Evolutionary conservation across 1,140 invertebrate genomes (phyloP), one percentile per base, ranked within the genome.

Genomic region (Anoplophora glabripennis): DNA sequence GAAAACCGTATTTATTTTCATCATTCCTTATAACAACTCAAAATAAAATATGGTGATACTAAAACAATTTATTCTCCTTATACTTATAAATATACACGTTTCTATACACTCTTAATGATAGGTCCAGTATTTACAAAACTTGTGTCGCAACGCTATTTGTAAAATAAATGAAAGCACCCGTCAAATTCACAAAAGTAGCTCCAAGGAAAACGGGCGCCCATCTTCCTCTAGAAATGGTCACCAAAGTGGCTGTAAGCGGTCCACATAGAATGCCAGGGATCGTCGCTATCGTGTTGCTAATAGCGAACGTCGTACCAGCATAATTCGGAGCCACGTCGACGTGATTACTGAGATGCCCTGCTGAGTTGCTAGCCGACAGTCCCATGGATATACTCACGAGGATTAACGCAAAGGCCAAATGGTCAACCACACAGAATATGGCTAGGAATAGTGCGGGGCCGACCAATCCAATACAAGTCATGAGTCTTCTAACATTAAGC

Each of bases 291-390:
- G 89, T 90, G 72, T 91, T 91, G 28, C 88, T 89, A 63, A 92
- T 84, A 15, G 89, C 88, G 77, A 91, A 92, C 48, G 88, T 90
- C 35, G 89, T 83, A 10, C 88, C 89, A 11, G 89, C 88, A 77
- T 90, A 86, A 78, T 89, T 89, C 1, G 89, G 89, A 4, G 89
- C 89, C 17, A 92, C 80, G 66, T 92, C 89, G 5, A 88, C 86
- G 71, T 92, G 89, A 74, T 91, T 92, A 70, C 86, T 88, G 10
- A 92, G 75, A 75, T 91, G 89, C 15, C 89, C 89, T 11, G 88
- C 86, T 37, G 88, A 89, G 72, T 90, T 91, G 68, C 86, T 88
- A 0, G 89, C 88, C 71, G 86, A 88, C 15, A 90, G 73, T 7
- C 88, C 88, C 85, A 92, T 89, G 7, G 87, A 89, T 65, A 90